phyloP scores from a whole-genome alignment of 2,113 vertebrate genomes.

The Stigmatopora argus region DNA sequence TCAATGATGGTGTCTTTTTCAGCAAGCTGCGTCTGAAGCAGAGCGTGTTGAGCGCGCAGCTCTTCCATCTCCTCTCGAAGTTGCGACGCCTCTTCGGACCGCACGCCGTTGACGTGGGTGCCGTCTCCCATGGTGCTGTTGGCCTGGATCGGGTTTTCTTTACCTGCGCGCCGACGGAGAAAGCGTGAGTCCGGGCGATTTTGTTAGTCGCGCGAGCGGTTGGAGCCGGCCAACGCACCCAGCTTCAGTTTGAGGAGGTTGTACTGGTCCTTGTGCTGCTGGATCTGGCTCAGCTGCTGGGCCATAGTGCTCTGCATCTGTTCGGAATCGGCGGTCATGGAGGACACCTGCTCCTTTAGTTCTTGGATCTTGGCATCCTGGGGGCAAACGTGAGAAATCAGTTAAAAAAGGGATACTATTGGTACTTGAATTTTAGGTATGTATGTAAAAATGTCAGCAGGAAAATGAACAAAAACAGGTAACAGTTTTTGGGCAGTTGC shows the following conservation, averaged over 20 bases:
- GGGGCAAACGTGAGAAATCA: slow-evolving; percentile 8
- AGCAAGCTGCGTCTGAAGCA: slow-evolving; percentile 76
- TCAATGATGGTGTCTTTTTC: slow-evolving; percentile 81
- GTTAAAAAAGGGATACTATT: neutral
- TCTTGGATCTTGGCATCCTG: slow-evolving; percentile 90
- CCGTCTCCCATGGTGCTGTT: slow-evolving; percentile 63
- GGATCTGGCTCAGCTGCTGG: slow-evolving; percentile 89
- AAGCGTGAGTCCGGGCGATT: neutral
- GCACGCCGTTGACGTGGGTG: slow-evolving; percentile 84
- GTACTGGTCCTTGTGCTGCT: slow-evolving; percentile 96
- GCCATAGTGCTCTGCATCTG: slow-evolving; percentile 80
- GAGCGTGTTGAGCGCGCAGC: slow-evolving; percentile 74
- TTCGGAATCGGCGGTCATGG: slow-evolving; percentile 79
- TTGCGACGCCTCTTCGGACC: slow-evolving; percentile 79
- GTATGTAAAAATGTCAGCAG: too few species aligned
- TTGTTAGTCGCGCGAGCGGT: neutral
- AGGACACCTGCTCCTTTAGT: slow-evolving; percentile 79
- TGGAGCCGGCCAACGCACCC: slow-evolving; percentile 64
- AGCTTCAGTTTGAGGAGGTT: slow-evolving; percentile 94
- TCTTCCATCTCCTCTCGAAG: slow-evolving; percentile 82
- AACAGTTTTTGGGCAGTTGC: too few species aligned
- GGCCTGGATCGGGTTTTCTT: slow-evolving; percentile 75
- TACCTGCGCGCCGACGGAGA: slow-evolving; percentile 40
- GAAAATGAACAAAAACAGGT: too few species aligned
- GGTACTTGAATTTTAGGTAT: too few species aligned